phyloP scores from a whole-genome alignment of 2,797 vertebrate genomes.

The Danio albolineatus region DNA sequence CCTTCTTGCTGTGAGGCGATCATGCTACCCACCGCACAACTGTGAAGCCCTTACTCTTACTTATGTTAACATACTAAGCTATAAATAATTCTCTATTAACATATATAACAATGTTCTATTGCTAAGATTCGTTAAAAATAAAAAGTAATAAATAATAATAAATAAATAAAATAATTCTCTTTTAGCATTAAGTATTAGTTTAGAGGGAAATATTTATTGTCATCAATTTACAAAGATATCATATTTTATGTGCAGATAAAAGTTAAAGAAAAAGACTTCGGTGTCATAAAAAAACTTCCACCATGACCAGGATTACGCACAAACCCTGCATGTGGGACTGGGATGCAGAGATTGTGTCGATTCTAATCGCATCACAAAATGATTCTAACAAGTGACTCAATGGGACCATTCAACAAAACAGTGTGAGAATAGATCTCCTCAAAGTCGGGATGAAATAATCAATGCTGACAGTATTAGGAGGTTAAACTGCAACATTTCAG shows the following conservation, averaged over 20 bases:
- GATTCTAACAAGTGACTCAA: constrained; percentile 17
- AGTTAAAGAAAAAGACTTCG: not conserved
- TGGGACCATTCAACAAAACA: constrained; percentile 16
- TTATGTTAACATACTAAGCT: too few relatives aligned
- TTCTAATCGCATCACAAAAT: constrained; percentile 12
- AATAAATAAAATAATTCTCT: too few relatives aligned
- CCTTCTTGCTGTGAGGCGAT: too few relatives aligned
- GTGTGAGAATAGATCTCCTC: constrained; percentile 1
- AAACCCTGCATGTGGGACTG: not conserved
- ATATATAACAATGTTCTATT: too few relatives aligned
- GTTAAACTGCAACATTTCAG: constrained; percentile 31
- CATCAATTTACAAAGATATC: not conserved
- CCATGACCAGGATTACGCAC: not conserved
- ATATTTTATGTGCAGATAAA: not conserved
- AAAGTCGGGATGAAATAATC: constrained; percentile 5
- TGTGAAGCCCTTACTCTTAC: too few relatives aligned
- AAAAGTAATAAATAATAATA: too few relatives aligned
- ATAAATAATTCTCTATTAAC: too few relatives aligned
- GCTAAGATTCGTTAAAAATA: too few relatives aligned
- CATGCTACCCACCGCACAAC: too few relatives aligned
- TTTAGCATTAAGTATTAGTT: not conserved
- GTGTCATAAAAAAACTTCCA: not conserved
- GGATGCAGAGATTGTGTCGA: not conserved
- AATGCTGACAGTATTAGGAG: constrained; percentile 3
- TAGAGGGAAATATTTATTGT: not conserved